Conservation (phyloP, 35 echinoderm and acorn worm species). For the Lytechinus pictus region DNA sequence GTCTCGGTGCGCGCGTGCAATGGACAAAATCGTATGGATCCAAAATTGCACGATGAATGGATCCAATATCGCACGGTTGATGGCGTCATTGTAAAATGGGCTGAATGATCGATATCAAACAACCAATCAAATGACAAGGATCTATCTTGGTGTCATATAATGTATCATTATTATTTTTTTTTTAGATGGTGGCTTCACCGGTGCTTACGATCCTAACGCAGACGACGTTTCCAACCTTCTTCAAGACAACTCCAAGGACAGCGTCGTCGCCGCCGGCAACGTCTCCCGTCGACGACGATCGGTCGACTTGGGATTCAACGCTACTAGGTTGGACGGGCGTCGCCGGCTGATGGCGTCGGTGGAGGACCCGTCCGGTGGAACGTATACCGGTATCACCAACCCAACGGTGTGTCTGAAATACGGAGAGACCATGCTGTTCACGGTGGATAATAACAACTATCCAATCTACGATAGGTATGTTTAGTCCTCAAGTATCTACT, state of each 20-base stretch:
- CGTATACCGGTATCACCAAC: constrained; percentile 76
- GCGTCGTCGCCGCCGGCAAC: not conserved
- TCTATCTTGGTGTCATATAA: too few relatives aligned
- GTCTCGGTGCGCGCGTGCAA: too few relatives aligned
- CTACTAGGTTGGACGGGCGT: constrained; percentile 40
- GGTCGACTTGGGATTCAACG: constrained; percentile 51
- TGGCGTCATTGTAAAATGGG: too few relatives aligned
- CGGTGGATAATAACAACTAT: constrained; percentile 93
- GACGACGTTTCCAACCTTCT: constrained; percentile 62
- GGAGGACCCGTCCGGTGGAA: constrained; percentile 25
- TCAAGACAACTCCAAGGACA: constrained; percentile 73
- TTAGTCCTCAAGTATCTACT: not conserved
- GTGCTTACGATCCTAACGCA: constrained; percentile 75
- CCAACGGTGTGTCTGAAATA: constrained; percentile 94
- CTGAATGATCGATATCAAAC: too few relatives aligned
- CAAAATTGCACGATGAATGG: too few relatives aligned
- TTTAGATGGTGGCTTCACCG: constrained; percentile 72
- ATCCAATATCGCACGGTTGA: too few relatives aligned
- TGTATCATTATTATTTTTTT: not conserved
- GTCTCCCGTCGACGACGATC: constrained; percentile 43
- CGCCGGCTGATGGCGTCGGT: constrained; percentile 59
- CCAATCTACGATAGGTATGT: constrained; percentile 94
- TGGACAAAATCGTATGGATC: too few relatives aligned
- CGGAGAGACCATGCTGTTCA: constrained; percentile 95
- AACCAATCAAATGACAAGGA: too few relatives aligned